Evolutionary conservation across 2,888 invertebrate genomes (phyloP).

Genomic region (Steinernema scapterisci): DNA sequence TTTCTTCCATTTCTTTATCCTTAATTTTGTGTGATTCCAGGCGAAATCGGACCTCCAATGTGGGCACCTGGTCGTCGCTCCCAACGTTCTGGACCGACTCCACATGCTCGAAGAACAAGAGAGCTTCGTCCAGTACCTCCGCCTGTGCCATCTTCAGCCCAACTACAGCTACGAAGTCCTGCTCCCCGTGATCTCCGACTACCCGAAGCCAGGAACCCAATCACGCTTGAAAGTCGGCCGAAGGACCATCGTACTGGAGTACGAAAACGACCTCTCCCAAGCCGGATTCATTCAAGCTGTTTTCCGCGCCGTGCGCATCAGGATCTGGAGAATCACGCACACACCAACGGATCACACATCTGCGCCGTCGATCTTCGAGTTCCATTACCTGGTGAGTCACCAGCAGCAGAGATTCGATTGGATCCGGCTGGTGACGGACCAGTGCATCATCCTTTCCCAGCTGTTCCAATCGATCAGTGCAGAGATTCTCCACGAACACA

Average conservation of each 20-base stretch:
- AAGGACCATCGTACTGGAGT: slow-evolving; percentile 56
- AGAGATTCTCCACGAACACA: slow-evolving; percentile 74
- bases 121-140: slow-evolving; percentile 77
- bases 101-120: slow-evolving; percentile 38
- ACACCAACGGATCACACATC: slow-evolving; percentile 40
- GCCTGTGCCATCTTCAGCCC: slow-evolving; percentile 81
- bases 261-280: slow-evolving; percentile 41
- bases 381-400: slow-evolving; percentile 73
- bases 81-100: slow-evolving; percentile 40
- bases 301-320: slow-evolving; percentile 92
- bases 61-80: slow-evolving; percentile 23
- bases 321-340: slow-evolving; percentile 85
- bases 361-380: slow-evolving; percentile 22
- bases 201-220: slow-evolving; percentile 71
- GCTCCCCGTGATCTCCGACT: slow-evolving; percentile 78
- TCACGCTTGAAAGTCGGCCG: slow-evolving; percentile 80
- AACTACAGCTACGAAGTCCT: slow-evolving; percentile 89
- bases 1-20: not conserved
- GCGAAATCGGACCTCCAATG: slow-evolving; percentile 36
- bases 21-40: slow-evolving; percentile 36
- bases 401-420: slow-evolving; percentile 70
- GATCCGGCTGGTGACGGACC: slow-evolving; percentile 37
- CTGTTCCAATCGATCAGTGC: slow-evolving; percentile 91
- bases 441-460: slow-evolving; percentile 90
- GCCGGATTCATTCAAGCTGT: slow-evolving; percentile 73